Conservation (phyloP, 2,888 invertebrate species). For the Gonocerus acuteangulatus region DNA sequence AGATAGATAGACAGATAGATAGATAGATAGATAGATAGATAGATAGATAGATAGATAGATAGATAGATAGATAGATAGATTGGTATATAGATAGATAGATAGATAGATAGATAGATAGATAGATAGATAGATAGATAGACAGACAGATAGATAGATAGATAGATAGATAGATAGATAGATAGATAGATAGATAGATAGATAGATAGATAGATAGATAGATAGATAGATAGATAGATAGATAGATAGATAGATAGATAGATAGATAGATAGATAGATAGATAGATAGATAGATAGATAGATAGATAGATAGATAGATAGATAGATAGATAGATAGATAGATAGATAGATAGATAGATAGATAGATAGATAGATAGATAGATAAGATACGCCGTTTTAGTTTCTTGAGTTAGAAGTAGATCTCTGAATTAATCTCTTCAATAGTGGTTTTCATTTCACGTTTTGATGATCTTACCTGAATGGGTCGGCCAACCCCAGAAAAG, state of each 20-base stretch:
- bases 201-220: neutral
- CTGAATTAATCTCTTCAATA: too few relatives aligned
- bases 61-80: neutral
- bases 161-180: neutral
- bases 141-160: too few relatives aligned
- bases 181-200: neutral
- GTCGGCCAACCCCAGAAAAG: too few relatives aligned
- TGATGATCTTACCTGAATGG: too few relatives aligned
- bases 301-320: neutral
- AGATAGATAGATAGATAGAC: too few relatives aligned
- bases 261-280: neutral
- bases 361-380: neutral
- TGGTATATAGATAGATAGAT: too few relatives aligned
- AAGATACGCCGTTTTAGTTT: too few relatives aligned
- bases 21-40: too few relatives aligned
- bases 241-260: neutral
- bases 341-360: neutral
- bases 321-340: neutral
- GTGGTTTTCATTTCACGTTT: too few relatives aligned
- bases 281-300: neutral
- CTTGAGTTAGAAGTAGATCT: too few relatives aligned
- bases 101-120: neutral
- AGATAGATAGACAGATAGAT: too few relatives aligned
- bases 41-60: too few relatives aligned
- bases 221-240: neutral